Evolutionary conservation across 2,113 vertebrate species (phyloP), one percentile per base, ranked within the genome.

Genomic region (Cervus canadensis): DNA sequence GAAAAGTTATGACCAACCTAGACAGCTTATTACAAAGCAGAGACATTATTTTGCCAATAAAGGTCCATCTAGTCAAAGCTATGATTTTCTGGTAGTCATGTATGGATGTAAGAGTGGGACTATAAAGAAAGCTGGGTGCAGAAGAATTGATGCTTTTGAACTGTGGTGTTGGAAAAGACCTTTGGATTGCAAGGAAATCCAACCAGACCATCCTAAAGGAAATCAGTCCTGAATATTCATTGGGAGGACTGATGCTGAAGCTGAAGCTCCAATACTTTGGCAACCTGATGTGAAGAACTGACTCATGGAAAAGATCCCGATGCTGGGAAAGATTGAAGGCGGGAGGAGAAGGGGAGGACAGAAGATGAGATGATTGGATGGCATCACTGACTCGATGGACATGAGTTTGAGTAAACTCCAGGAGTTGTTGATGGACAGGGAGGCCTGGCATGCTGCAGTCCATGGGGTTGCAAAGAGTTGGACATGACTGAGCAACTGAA

Each of bases 301-400:
- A 67, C 17, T 67, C 17, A 5, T 67, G n/a, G 64, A 67, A 36
- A 71, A 71, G 64, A 36, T 4, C 17, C 9, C 17, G n/a, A 71
- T 0, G 19, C 64, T 36, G 17, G 64, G 64, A 71, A 71, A 71
- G 64, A 71, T 6, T 36, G 64, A 36, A 71, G n/a, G n/a, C 0
- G 0, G 17, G 64, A 36, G 64, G 17, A 71, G 64, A 71, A 71
- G 17, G 19, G n/a, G n/a, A 36, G 2, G 9, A 71, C 5, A 36
- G n/a, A 71, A 2, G 9, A 36, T 36, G n/a, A 71, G n/a, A 71
- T 71, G 64, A 9, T 3, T 71, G n/a, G n/a, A 71, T 23, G 64
- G 64, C n/a, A 71, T 36, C 64, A 71, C 9, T 0, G 0, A 36
- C 9, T 36, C 0, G 4, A 71, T 21, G 64, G 9, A 36, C 4